phyloP scores from a whole-genome alignment of 1,140 invertebrate genomes.

The Streblospio benedicti region DNA sequence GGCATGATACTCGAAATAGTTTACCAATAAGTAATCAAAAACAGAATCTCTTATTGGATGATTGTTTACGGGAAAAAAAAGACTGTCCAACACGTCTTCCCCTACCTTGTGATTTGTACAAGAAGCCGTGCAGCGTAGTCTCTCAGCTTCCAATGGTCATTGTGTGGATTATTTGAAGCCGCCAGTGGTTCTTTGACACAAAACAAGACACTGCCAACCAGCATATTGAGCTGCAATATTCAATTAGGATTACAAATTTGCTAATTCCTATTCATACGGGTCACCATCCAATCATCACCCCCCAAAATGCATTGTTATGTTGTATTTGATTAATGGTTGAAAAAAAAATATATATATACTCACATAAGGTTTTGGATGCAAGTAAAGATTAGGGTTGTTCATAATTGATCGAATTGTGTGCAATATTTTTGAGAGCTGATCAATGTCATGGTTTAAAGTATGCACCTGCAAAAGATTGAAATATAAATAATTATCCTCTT shows the following conservation, averaged over 20 bases:
- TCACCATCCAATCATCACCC: too few species aligned
- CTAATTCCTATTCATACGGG: too few species aligned
- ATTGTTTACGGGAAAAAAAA: too few species aligned
- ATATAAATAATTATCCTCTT: not conserved
- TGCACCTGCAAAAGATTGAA: conserved; percentile 33
- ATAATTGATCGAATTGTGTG: conserved; percentile 35
- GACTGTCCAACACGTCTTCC: not conserved
- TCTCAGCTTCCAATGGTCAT: conserved; percentile 44
- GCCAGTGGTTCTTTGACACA: conserved; percentile 43
- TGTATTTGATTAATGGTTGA: too few species aligned
- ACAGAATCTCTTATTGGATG: too few species aligned
- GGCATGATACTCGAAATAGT: too few species aligned
- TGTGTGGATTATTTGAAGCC: conserved; percentile 35
- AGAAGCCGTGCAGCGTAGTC: conserved; percentile 43
- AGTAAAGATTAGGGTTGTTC: conserved; percentile 32
- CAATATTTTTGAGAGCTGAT: conserved; percentile 37
- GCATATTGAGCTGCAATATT: conserved; percentile 33
- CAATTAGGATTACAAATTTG: too few species aligned
- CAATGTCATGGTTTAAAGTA: conserved; percentile 40
- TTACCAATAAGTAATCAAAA: too few species aligned
- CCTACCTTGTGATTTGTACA: conserved; percentile 39
- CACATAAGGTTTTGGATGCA: conserved; percentile 42
- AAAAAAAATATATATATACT: conserved; percentile 22
- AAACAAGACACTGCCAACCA: conserved; percentile 41
- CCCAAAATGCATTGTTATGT: too few species aligned